Evolutionary conservation across 2,888 invertebrate genomes (phyloP), one percentile per base, ranked within the genome.

Genomic region (Eristalis pertinax): DNA sequence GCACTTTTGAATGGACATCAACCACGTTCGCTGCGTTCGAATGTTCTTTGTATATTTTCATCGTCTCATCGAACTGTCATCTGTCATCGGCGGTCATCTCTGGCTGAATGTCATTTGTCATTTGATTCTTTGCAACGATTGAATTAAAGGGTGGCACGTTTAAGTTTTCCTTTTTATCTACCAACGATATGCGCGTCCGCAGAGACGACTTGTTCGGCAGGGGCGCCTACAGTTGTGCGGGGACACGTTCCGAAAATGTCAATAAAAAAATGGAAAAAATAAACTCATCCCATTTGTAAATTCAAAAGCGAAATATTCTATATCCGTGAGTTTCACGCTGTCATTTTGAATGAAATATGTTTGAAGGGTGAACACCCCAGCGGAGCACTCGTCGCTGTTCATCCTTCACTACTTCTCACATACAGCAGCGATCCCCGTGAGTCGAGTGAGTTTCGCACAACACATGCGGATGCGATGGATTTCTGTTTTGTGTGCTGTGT

Each of bases 81-180:
- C 24, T 67, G 13, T 73, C 19, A 29, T 69, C 24, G n/a, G 22
- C 5, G 32, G 29, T 75, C 41, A 65, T 22, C 32, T 65, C 11
- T 38, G 35, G 60, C 32, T 60, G 70, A 22, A 19, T 72, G 72
- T 73, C 77, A 76, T 62, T 62, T 77, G 67, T 73, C 68, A 19
- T 50, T 73, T 77, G 77, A 29, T 63, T 69, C 50, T 50, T 19
- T 19, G 50, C 19, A 50, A 43, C 43, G 43, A 50, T 50, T 50
- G 19, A 7, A 50, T 50, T 50, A 50, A 50, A 50, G 50, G 50
- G 50, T 50, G 50, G 19, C 50, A 50, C 50, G 19, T n/a, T 19
- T 13, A 13, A 2, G 13, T 50, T 50, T 1, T 50, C 19, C n/a
- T 50, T 7, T n/a, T 50, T 8, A 50, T 50, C 50, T 7, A 0